Evolutionary conservation across 2,888 invertebrate species (phyloP), one percentile per base, ranked within the genome.

Genomic region (Patella caerulea): DNA sequence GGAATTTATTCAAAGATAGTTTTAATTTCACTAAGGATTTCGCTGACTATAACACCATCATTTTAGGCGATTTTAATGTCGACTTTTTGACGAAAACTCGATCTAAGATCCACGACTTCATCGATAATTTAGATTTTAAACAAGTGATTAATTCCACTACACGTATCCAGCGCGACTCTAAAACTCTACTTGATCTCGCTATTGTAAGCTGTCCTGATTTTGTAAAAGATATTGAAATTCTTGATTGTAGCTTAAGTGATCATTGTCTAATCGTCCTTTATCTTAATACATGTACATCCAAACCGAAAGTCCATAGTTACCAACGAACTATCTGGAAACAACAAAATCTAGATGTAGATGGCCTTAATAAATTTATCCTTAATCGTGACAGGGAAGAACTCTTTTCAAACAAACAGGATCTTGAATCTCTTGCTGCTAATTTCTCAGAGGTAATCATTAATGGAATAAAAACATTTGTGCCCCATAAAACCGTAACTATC

Each of bases 41-140:
- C 7, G 34, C 34, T 34, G 24, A 65, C 3, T 19, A n/a, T 19
- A 65, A 65, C 24, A 65, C 24, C 17, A n/a, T 65, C n/a, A n/a
- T 65, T 19, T 24, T 65, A 19, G 65, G 65, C 9, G 65, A 65
- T 65, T 65, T 65, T 65, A 65, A 65, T 24, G 65, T 65, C n/a
- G 24, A 65, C 24, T 65, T 65, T 5, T 65, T 65, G 65, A 65
- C 11, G 17, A 17, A 9, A 3, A n/a, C n/a, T n/a, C 14, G 24
- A 19, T 19, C 19, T 65, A n/a, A 24, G 9, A n/a, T 65, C 17
- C 65, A 65, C 24, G 7, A 65, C n/a, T 24, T 65, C 9, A 12
- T 65, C n/a, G 24, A 65, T 65, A n/a, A 24, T n/a, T 65, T 65
- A 19, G 24, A 65, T 14, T 24, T 65, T 12, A 65, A 24, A 65